Base-by-base conservation (phyloP, 1,140 invertebrate species). In the Pogonomyrmex barbatus region DNA sequence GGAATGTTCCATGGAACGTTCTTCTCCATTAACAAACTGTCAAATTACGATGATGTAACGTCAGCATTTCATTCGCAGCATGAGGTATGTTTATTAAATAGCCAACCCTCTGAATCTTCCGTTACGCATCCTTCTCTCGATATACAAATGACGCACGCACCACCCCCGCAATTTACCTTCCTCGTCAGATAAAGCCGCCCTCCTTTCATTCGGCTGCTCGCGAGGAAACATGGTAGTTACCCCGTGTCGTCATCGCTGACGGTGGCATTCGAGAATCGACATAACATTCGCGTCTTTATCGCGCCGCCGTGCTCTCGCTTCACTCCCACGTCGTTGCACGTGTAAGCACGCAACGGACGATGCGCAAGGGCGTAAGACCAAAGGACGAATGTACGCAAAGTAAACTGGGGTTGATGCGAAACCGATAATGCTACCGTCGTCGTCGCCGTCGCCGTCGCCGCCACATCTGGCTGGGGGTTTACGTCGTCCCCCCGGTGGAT, bases 401-500 rank as follows among this genome's bases (percentile, higher is more conserved):
- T 90, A 91, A 93, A 92, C 81, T 84, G 86, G 82, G 78, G 77
- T 92, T 93, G 93, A 94, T 94, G 93, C 87, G 90, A 93, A 94
- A 93, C 93, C 93, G 91, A 94, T 94, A 94, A 94, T 93, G 92
- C 91, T 88, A 75, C 91, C 89, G 83, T 4, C 39, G 78, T 63
- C 88, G 85, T 6, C 42, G 82, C 75, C 56, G 24, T 24, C 24
- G 24, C 4, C 45, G 78, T 63, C 88, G 85, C 10, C 42, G 82
- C 75, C 56, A 75, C 79, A 58, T 70, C 79, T 85, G 85, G 79
- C 58, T 60, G 79, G 30, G 36, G 62, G 45, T 58, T 70, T 30
- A 36, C 68, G 45, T 62, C 54, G 82, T 87, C 88, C 79, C 90
- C 30, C 2, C 84, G 79, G 14, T 76, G 75, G 86, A 89, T 90